Base-by-base conservation (phyloP, 2,113 vertebrate species). In the Lycaon pictus region DNA sequence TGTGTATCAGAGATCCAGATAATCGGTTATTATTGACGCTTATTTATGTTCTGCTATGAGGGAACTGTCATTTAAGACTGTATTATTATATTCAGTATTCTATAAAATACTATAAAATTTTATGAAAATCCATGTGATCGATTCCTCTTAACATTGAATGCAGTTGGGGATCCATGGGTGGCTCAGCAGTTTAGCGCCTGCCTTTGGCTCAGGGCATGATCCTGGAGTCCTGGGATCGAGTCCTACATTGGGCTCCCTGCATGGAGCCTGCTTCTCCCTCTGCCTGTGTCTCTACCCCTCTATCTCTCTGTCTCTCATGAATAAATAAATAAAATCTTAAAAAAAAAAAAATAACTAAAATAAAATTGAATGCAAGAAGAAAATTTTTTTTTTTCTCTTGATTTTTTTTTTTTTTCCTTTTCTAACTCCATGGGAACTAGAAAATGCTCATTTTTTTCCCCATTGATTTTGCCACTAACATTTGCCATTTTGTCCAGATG, bases 111-210 rank as follows among this genome's bases (percentile, higher is more conserved):
- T 43, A 43, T 43, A 43, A 43, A 43, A 63, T 81, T 80, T 48
- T 32, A 32, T 83, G 91, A 82, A 82, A 88, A 77, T 77, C 43
- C 29, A 63, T 29, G 13, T 90, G 48, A 60, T 89, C 74, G 43
- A 72, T 92, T 95, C 53, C 69, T 94, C 25, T 62, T 93, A 91
- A 86, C 67, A 88, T 88, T 95, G 89, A 91, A 93, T 92, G 20
- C 37, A 89, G 43, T 43, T 43, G 43, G 43, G 43, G 43, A 43
- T 43, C 43, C 43, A 43, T 43, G 43, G 43, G 43, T 43, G 7
- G 43, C 43, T 43, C 43, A 43, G 43, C 6, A 1, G 43, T 43
- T 43, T 43, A 43, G 43, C 5, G 1, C 43, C 43, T 43, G 43
- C 43, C 43, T 6, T 43, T 43, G 43, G 43, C 43, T 43, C 43